A percentile compares a stretch with the other conserved stretches of the same genome.
These are phyloP conservation scores for Dendropsophus ebraccatus DNA, from an alignment of 2,113 vertebrate species.

Conservation along the genomic window DNA sequence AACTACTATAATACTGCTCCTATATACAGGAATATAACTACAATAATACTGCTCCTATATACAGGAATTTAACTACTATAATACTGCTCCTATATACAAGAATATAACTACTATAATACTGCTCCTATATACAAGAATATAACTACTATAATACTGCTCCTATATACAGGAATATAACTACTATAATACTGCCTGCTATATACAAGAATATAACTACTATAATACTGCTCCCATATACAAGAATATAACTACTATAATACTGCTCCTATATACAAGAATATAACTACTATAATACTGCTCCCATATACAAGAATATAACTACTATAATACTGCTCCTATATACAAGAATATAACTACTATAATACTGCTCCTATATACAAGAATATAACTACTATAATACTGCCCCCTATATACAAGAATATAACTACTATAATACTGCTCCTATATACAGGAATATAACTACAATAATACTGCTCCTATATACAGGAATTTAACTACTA, in stretches of 20 bases:
- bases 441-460: not conserved
- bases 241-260: conserved; percentile 3
- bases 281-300: conserved; percentile 12
- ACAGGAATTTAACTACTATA: not conserved
- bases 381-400: conserved; percentile 17
- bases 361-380: not conserved
- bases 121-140: conserved; percentile 12
- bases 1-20: not conserved
- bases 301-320: conserved; percentile 3
- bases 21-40: not conserved
- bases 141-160: conserved; percentile 6
- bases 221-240: conserved; percentile 4
- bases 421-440: conserved; percentile 1
- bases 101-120: conserved; percentile 18
- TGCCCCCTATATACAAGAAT: not conserved
- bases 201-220: conserved; percentile 5
- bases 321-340: conserved; percentile 2
- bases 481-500: not conserved
- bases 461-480: not conserved
- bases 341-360: conserved; percentile 8
- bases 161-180: not conserved
- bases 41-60: not conserved
- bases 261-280: not conserved
- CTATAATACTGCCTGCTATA: not conserved
- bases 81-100: not conserved